Conservation (phyloP, 2,797 vertebrate species). For the Leptodactylus fallax region DNA sequence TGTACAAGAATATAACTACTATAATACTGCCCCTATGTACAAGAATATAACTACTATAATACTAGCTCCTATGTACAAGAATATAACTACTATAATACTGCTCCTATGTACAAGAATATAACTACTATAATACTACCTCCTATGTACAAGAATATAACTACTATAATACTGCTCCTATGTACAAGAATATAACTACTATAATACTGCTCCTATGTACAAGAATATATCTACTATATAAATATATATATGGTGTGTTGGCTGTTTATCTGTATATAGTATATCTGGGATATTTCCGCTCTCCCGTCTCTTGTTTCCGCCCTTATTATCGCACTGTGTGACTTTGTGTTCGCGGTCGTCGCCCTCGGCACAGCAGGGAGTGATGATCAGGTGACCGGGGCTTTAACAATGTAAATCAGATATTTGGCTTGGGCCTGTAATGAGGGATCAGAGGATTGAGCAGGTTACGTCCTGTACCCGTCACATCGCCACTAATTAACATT, state of each 20-base stretch:
- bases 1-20: not conserved
- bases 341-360: not conserved
- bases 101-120: not conserved
- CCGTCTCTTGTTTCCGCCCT: too few relatives aligned
- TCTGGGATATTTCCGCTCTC: not conserved
- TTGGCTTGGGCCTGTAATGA: not conserved
- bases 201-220: not conserved
- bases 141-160: not conserved
- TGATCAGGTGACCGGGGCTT: not conserved
- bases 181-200: slow-evolving; percentile 2
- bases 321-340: not conserved
- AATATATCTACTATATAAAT: not conserved
- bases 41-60: too few relatives aligned
- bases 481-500: slow-evolving; percentile 17
- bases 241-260: not conserved
- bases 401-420: not conserved
- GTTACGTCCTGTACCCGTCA: not conserved
- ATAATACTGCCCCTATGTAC: not conserved
- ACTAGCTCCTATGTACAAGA: not conserved
- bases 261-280: not conserved
- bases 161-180: not conserved
- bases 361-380: not conserved
- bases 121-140: not conserved
- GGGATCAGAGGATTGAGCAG: not conserved
- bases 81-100: slow-evolving; percentile 14